These are phyloP conservation scores for Callochromis pleurospilus DNA, from an alignment of 2,113 vertebrate genomes.

Conservation along the genomic window DNA sequence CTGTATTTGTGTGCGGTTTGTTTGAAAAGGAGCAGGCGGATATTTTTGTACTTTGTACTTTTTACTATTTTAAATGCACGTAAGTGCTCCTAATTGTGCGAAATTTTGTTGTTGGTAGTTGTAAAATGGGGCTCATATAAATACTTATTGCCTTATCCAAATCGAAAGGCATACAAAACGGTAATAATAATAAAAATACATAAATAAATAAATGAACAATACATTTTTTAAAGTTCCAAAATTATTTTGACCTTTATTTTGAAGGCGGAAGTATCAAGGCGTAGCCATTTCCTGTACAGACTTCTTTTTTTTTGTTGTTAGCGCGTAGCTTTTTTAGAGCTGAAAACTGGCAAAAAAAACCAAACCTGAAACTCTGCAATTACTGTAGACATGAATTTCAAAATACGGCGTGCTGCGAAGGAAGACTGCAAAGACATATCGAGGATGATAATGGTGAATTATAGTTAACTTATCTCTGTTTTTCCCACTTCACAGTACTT, in stretches of 20 bases:
- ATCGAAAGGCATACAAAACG: background rate
- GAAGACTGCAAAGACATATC: conserved; percentile 69
- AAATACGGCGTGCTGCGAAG: conserved; percentile 41
- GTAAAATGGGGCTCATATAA: background rate
- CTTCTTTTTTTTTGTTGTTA: background rate
- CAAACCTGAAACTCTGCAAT: fast-evolving
- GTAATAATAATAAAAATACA: background rate
- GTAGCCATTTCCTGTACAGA: background rate
- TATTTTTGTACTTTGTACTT: background rate
- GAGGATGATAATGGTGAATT: conserved; percentile 70
- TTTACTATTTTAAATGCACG: background rate
- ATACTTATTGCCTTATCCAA: background rate
- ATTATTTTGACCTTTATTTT: background rate
- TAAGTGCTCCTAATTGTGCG: background rate
- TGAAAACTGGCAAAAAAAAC: fast-evolving
- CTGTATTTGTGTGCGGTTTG: background rate
- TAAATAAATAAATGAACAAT: background rate
- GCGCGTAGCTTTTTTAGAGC: no score
- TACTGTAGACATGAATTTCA: conserved; percentile 54
- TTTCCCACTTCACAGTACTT: background rate
- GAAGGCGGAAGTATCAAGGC: background rate
- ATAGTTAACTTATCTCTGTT: background rate
- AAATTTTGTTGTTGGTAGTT: background rate
- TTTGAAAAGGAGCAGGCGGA: background rate
- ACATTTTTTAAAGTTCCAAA: background rate